Evolutionary conservation across 2,797 vertebrate genomes (phyloP).

Genomic region (Rhincodon typus): DNA sequence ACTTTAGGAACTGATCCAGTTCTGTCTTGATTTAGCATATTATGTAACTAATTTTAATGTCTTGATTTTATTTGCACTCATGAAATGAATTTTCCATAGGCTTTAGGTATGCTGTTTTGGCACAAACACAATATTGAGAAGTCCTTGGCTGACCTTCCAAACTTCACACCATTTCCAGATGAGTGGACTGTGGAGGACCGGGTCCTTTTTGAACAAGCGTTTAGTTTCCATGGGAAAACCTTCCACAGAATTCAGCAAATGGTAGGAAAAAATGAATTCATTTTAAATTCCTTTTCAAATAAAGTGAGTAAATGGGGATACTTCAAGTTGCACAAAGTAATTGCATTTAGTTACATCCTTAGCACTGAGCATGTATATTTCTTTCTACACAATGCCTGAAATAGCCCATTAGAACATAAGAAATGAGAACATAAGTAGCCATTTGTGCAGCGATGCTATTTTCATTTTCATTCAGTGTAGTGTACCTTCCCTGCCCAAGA

Average conservation of each 20-base stretch:
- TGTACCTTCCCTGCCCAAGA: background rate
- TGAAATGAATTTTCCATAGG: conserved; percentile 54
- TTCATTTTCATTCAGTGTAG: background rate
- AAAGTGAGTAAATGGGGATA: background rate
- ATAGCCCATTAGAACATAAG: too few relatives aligned
- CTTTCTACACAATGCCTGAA: too few relatives aligned
- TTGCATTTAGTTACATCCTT: too few relatives aligned
- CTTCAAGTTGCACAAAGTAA: background rate
- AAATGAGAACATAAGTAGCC: background rate
- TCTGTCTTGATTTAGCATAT: background rate
- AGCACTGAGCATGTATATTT: background rate
- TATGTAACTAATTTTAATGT: background rate
- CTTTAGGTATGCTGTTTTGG: conserved; percentile 96
- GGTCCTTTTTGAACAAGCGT: conserved; percentile 91
- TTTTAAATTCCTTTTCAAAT: background rate
- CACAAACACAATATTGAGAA: conserved; percentile 96
- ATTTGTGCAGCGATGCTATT: background rate
- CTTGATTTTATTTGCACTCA: background rate
- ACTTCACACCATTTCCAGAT: conserved; percentile 94
- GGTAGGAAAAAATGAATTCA: conserved; percentile 59
- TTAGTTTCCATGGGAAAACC: conserved; percentile 93
- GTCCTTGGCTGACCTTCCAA: conserved; percentile 87
- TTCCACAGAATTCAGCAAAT: conserved; percentile 96
- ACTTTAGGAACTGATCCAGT: background rate
- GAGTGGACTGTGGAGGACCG: conserved; percentile 97